Evolutionary conservation across 2,888 invertebrate genomes (phyloP), one percentile per base, ranked within the genome.

Genomic region (Hyposoter dolosus): DNA sequence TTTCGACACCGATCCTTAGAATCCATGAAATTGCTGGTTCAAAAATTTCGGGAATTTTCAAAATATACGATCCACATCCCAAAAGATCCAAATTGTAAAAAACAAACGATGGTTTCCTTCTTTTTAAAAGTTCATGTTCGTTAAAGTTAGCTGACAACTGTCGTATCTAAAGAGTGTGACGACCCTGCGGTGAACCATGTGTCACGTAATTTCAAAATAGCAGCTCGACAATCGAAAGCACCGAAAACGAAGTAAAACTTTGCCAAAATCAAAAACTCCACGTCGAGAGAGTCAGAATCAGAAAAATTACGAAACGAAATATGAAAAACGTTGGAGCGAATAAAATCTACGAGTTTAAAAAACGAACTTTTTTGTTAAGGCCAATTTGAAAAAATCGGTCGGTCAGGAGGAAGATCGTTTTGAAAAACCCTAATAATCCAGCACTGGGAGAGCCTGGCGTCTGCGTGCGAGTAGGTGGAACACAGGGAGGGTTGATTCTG

Each of bases 381-480:
- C 32, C n/a, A 12, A 28, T 60, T 60, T 10, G 47, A 47, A 47
- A 65, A 76, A 9, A 74, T 35, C 32, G 7, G 3, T 19, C 40
- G 10, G 4, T 12, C 28, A 17, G 53, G 19, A 12, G 32, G 47
- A 32, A 53, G 32, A 19, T 40, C 40, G 47, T 40, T 40, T 35
- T 6, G 45, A 76, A 79, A 71, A 32, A 66, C 83, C 81, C 77
- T 28, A 81, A 84, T 23, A 43, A 78, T 86, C 86, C 87, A 79
- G 69, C 86, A 83, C 83, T 87, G 87, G 78, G 66, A 71, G 53
- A 71, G 53, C 15, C 81, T 50, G 66, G 85, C 78, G 86, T 87
- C 81, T 85, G 81, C 86, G 81, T 66, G 78, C 83, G 63, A 78
- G 81, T 85, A 76, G 82, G 80, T 68, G 87, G 75, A 43, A 72